Evolutionary conservation across 2,888 invertebrate genomes (phyloP).

Genomic region (Lithodes maja): DNA sequence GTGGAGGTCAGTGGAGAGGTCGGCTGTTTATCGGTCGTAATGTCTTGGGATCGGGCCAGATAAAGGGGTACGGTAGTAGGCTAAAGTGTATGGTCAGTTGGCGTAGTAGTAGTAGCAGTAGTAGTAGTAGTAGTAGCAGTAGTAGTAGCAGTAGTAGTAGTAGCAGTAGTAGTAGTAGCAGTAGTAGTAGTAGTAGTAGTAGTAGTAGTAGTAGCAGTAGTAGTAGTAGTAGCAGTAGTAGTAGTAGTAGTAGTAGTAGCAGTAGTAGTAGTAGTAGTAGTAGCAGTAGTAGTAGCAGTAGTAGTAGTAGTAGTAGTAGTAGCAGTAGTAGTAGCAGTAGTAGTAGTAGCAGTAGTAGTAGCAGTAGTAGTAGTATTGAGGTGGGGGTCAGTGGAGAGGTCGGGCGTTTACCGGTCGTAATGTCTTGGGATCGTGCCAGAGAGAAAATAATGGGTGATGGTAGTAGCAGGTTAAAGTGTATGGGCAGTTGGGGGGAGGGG

Average conservation of each 20-base stretch:
- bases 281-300: constrained; percentile 13
- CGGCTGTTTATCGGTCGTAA: too few relatives aligned
- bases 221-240: not conserved
- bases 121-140: constrained; percentile 19
- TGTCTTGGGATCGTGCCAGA: too few relatives aligned
- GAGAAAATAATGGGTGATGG: too few relatives aligned
- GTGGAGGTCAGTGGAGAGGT: too few relatives aligned
- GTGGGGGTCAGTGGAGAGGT: too few relatives aligned
- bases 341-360: constrained; percentile 22
- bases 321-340: not conserved
- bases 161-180: constrained; percentile 16
- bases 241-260: constrained; percentile 4
- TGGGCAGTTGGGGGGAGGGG: too few relatives aligned
- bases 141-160: constrained; percentile 32
- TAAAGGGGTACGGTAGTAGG: too few relatives aligned
- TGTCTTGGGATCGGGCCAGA: too few relatives aligned
- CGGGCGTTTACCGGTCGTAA: too few relatives aligned
- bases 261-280: constrained; percentile 15
- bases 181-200: constrained; percentile 33
- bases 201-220: constrained; percentile 2
- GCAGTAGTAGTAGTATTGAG: not conserved
- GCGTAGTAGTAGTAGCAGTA: constrained; percentile 24
- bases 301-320: constrained; percentile 11
- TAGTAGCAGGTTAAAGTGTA: too few relatives aligned
- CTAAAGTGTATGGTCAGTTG: too few relatives aligned